phyloP scores from a whole-genome alignment of 2,113 vertebrate species.

The Corydoras sp. region DNA sequence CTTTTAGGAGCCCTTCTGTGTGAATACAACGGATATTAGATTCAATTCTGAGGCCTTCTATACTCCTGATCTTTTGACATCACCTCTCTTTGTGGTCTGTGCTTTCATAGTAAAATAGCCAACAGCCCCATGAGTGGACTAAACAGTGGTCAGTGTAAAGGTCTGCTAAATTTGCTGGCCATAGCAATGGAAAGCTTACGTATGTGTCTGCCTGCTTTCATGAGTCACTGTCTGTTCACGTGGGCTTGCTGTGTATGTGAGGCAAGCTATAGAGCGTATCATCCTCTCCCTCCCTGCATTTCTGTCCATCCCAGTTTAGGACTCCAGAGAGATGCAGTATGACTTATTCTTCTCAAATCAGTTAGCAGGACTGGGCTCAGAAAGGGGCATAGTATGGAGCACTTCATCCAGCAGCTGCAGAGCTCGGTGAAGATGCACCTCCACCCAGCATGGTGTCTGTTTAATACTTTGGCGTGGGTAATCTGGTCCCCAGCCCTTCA shows the following conservation, averaged over 20 bases:
- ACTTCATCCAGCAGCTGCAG: slow-evolving; percentile 76
- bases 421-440: slow-evolving; percentile 72
- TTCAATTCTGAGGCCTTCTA: neutral
- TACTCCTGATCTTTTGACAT: slow-evolving; percentile 7
- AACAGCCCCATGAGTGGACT: slow-evolving; percentile 28
- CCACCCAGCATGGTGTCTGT: slow-evolving; percentile 77
- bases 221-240: slow-evolving; percentile 42
- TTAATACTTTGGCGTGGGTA: slow-evolving; percentile 75
- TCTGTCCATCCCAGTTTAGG: slow-evolving; percentile 2
- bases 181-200: slow-evolving; percentile 34
- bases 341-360: slow-evolving; percentile 33
- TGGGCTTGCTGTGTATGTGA: slow-evolving; percentile 26
- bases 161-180: slow-evolving; percentile 27
- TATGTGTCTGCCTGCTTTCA: slow-evolving; percentile 25
- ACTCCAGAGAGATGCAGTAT: neutral
- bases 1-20: too few relatives aligned
- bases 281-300: slow-evolving; percentile 5
- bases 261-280: slow-evolving; percentile 29
- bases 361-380: slow-evolving; percentile 55
- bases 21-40: too few relatives aligned
- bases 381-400: slow-evolving; percentile 68
- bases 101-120: slow-evolving; percentile 28
- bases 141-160: slow-evolving; percentile 33
- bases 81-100: slow-evolving; percentile 21
- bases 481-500: slow-evolving; percentile 79